Evolutionary conservation across 1,140 invertebrate genomes (phyloP).

Genomic region (Pectinophora gossypiella): DNA sequence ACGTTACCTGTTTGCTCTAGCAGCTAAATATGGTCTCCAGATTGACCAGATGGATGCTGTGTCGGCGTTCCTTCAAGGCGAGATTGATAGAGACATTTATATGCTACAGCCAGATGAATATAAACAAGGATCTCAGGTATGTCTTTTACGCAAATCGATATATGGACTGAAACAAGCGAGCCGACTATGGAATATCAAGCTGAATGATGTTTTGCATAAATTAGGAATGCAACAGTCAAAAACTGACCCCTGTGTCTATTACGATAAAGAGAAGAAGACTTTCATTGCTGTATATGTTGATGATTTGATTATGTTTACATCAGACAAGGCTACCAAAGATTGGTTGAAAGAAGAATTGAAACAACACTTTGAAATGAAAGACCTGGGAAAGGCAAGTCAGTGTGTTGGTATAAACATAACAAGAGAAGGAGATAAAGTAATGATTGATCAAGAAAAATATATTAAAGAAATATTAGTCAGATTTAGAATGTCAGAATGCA

Average conservation of each 20-base stretch:
- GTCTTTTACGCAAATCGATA: slow-evolving; percentile 17
- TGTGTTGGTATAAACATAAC: not conserved
- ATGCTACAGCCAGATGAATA: slow-evolving; percentile 41
- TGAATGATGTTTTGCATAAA: slow-evolving; percentile 6
- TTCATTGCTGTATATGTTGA: slow-evolving; percentile 24
- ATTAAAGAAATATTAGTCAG: not conserved
- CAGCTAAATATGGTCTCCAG: slow-evolving; percentile 58
- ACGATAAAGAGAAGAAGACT: slow-evolving; percentile 1
- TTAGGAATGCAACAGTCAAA: slow-evolving; percentile 9
- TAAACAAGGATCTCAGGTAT: slow-evolving; percentile 9
- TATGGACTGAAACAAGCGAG: slow-evolving; percentile 21
- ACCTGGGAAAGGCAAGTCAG: not conserved
- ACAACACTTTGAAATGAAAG: not conserved
- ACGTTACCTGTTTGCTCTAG: slow-evolving; percentile 53
- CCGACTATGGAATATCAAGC: slow-evolving; percentile 12
- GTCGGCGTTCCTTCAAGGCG: slow-evolving; percentile 35
- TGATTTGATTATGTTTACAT: slow-evolving; percentile 24
- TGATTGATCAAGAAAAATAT: not conserved
- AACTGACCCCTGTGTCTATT: slow-evolving; percentile 22
- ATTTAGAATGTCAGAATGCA: slow-evolving; percentile 5
- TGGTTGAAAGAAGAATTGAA: not conserved
- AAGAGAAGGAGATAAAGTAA: not conserved
- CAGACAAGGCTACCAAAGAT: slow-evolving; percentile 9
- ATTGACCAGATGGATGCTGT: slow-evolving; percentile 24
- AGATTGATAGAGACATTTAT: slow-evolving; percentile 49